phyloP scores from a whole-genome alignment of 2,888 invertebrate genomes.

The Pterostichus niger region DNA sequence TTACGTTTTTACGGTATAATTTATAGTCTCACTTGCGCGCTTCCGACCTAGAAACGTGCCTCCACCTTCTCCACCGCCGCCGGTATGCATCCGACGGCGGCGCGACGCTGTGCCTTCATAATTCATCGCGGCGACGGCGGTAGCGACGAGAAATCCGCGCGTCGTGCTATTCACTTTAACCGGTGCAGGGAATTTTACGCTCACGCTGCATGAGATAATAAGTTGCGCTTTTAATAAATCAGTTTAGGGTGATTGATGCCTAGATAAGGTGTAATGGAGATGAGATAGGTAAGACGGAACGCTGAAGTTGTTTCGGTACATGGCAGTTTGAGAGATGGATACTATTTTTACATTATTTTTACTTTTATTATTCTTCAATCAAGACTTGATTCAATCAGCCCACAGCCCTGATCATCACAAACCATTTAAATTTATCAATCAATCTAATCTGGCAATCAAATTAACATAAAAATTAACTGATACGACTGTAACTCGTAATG shows the following conservation, averaged over 20 bases:
- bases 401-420: no score
- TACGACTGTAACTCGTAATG: no score
- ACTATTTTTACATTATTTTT: no score
- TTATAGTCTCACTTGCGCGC: conserved; percentile 35
- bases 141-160: conserved; percentile 32
- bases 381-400: no score
- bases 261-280: conserved; percentile 5
- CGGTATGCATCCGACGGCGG: conserved; percentile 33
- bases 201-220: conserved; percentile 44
- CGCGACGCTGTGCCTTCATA: conserved; percentile 38
- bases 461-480: no score
- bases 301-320: background rate
- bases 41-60: conserved; percentile 50
- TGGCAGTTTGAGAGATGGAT: background rate
- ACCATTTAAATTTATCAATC: no score
- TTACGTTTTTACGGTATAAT: conserved; percentile 33
- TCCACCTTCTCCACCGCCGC: background rate
- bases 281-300: background rate
- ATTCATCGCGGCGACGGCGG: conserved; percentile 22
- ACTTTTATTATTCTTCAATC: no score
- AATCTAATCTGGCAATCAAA: no score
- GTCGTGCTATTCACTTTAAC: conserved; percentile 46
- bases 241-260: conserved; percentile 32
- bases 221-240: conserved; percentile 53
- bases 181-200: conserved; percentile 20